phyloP scores from a whole-genome alignment of 1,140 invertebrate species.

The Ceratina japonica region DNA sequence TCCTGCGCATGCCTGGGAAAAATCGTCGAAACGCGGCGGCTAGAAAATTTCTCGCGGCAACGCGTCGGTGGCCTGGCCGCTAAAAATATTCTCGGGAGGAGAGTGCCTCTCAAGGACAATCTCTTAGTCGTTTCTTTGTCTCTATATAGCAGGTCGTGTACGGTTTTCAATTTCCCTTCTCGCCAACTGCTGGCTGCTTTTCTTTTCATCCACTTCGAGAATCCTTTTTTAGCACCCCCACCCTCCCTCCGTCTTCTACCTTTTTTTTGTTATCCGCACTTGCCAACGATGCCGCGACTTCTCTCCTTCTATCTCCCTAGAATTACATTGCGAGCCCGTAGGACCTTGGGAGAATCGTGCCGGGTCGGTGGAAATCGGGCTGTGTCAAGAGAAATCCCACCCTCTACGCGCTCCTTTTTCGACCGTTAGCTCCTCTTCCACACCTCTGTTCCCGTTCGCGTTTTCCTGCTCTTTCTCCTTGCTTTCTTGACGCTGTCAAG shows the following conservation, averaged over 20 bases:
- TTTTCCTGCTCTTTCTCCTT: neutral
- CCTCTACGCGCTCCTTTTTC: neutral
- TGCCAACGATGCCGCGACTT: constrained; percentile 11
- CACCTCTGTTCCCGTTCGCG: neutral
- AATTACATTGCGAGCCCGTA: constrained; percentile 34
- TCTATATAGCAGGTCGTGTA: constrained; percentile 2
- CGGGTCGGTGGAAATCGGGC: constrained; percentile 39
- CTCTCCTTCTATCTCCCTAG: constrained; percentile 6
- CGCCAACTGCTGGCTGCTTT: constrained; percentile 24
- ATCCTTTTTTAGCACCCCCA: neutral
- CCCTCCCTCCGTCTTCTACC: neutral
- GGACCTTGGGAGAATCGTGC: constrained; percentile 32
- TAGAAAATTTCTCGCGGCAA: neutral
- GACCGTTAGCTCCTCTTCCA: neutral
- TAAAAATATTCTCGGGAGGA: neutral
- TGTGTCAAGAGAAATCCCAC: constrained; percentile 27
- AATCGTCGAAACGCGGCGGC: neutral
- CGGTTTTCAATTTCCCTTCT: constrained; percentile 38
- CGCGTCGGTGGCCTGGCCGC: neutral
- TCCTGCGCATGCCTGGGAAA: neutral
- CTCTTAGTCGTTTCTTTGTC: constrained; percentile 28
- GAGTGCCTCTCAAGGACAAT: constrained; percentile 22
- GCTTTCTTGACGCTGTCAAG: neutral
- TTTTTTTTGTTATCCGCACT: neutral
- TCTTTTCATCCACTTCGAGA: constrained; percentile 39